Conservation (phyloP, 2,797 vertebrate genomes). For the Falco novaeseelandiae region DNA sequence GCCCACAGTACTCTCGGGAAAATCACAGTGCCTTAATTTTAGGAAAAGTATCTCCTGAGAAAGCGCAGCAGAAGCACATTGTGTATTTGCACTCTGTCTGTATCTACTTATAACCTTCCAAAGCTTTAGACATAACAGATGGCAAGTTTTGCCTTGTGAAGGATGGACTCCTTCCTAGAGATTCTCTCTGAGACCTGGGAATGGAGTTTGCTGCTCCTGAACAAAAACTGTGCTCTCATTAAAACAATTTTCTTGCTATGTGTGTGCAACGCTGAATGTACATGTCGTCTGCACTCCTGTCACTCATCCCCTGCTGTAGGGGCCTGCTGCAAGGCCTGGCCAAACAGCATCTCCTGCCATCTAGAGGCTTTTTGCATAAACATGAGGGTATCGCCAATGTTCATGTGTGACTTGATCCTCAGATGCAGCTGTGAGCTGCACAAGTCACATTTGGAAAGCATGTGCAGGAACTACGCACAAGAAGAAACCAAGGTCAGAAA, state of each 20-base stretch:
- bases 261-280: neutral
- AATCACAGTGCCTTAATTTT: neutral
- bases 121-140: neutral
- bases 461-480: neutral
- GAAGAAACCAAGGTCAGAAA: neutral
- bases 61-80: neutral
- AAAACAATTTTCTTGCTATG: neutral
- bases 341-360: constrained; percentile 4
- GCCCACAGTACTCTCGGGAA: neutral
- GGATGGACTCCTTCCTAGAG: neutral
- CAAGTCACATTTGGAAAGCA: neutral
- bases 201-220: neutral
- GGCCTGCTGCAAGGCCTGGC: neutral
- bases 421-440: neutral
- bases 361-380: neutral
- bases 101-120: neutral
- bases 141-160: neutral
- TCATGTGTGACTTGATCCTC: rapidly evolving
- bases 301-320: neutral
- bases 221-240: neutral
- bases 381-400: neutral
- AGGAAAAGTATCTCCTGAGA: neutral
- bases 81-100: neutral
- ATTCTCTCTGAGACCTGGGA: neutral
- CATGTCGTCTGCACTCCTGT: neutral